These are phyloP conservation scores for Megatriorchis doriae DNA, from an alignment of 2,113 vertebrate genomes.

Conservation along the genomic window DNA sequence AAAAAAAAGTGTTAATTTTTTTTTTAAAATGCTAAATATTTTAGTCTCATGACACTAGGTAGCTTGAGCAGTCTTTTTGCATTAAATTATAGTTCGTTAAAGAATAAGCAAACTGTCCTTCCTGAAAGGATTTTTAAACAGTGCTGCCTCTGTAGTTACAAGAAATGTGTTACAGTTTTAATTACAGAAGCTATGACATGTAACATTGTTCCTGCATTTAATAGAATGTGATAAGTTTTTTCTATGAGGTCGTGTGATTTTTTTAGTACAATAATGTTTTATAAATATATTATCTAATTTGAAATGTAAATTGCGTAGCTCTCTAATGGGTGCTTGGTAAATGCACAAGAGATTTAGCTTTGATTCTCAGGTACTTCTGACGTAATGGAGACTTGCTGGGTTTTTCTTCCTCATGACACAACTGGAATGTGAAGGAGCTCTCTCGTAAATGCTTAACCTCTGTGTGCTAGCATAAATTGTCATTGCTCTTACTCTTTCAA, in stretches of 20 bases:
- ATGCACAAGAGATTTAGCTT: constrained; percentile 57
- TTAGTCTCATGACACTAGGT: not conserved
- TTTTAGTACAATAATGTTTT: constrained; percentile 43
- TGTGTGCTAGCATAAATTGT: not conserved
- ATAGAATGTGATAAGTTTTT: constrained; percentile 53
- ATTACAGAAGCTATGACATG: not conserved
- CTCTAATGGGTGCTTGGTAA: constrained; percentile 46
- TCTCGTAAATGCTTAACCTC: not conserved
- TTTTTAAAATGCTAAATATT: not conserved
- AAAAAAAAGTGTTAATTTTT: not conserved
- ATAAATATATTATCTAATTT: constrained; percentile 35
- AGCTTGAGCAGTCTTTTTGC: not conserved
- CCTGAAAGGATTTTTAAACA: constrained; percentile 39
- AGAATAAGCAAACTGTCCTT: not conserved
- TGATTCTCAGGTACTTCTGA: constrained; percentile 73
- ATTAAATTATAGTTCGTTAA: not conserved
- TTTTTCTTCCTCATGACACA: not conserved
- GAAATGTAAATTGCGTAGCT: constrained; percentile 27
- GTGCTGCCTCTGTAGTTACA: constrained; percentile 16
- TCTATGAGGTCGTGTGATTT: constrained; percentile 47
- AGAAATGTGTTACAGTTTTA: not conserved
- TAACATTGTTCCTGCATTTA: constrained; percentile 60
- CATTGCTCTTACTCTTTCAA: not conserved
- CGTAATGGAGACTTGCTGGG: constrained; percentile 9
- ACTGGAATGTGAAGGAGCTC: constrained; percentile 56